Percentiles rank a stretch among this genome's conserved stretches.
phyloP scores from a whole-genome alignment of 2,113 vertebrate genomes.

The Cryptomyrus ogoouensis region DNA sequence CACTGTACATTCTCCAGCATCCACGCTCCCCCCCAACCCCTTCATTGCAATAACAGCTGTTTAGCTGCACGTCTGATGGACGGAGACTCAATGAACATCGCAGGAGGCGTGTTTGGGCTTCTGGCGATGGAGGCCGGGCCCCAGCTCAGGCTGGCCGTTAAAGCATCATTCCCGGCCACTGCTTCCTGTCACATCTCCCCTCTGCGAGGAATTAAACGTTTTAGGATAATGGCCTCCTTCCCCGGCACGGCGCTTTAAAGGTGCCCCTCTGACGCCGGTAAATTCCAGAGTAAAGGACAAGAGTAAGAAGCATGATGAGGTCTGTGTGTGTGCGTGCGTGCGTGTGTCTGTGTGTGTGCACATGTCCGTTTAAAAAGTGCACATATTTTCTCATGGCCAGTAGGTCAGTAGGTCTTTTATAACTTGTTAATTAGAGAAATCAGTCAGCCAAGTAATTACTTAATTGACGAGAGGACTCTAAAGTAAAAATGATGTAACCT shows the following conservation, averaged over 20 bases:
- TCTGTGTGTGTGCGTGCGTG: not conserved
- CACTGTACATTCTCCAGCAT: not conserved
- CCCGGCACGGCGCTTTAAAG: not conserved
- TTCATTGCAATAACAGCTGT: not conserved
- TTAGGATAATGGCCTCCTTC: not conserved
- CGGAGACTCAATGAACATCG: not conserved
- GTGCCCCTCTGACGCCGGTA: not conserved
- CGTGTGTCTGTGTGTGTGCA: constrained; percentile 3
- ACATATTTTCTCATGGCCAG: constrained; percentile 32
- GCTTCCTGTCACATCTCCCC: not conserved
- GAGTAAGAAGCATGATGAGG: not conserved
- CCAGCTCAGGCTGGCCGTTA: not conserved
- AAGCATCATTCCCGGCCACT: not conserved
- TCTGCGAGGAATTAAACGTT: not conserved
- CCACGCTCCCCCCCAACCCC: not conserved
- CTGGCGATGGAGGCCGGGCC: not conserved
- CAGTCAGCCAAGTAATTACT: constrained; percentile 62
- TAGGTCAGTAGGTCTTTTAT: constrained; percentile 62
- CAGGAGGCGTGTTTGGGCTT: not conserved
- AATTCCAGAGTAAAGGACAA: not conserved
- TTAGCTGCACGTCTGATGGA: not conserved
- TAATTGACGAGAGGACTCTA: constrained; percentile 62
- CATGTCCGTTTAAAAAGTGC: constrained; percentile 42
- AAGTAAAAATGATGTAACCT: constrained; percentile 65
- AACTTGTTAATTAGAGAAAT: constrained; percentile 60